phyloP scores from a whole-genome alignment of 2,797 vertebrate genomes.

The Prunella strophiata region DNA sequence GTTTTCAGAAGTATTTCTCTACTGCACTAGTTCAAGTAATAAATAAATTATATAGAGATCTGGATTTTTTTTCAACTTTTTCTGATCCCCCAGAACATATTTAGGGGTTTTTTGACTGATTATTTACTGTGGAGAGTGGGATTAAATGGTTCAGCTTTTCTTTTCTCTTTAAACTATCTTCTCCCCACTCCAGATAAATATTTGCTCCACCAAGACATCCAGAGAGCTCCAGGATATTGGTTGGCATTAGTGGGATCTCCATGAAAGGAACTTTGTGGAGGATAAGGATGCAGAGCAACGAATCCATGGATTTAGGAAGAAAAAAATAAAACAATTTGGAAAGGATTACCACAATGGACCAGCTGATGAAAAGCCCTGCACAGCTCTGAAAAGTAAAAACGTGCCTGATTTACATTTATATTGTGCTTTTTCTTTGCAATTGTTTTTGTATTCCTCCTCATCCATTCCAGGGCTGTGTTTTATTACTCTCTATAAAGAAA shows the following conservation, averaged over 20 bases:
- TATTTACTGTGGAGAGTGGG: neutral
- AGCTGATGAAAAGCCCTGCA: constrained; percentile 29
- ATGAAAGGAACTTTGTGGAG: neutral
- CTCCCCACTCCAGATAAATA: neutral
- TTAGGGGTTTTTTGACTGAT: neutral
- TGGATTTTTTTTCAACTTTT: neutral
- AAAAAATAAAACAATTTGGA: constrained; percentile 54
- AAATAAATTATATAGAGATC: neutral
- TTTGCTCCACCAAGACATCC: neutral
- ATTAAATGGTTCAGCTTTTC: neutral
- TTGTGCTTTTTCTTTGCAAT: neutral
- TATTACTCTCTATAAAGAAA: neutral
- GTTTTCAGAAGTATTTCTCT: neutral
- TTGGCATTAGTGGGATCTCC: neutral
- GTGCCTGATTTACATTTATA: constrained; percentile 37
- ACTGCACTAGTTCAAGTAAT: neutral
- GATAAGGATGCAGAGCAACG: neutral
- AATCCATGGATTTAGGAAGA: neutral
- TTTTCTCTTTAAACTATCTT: neutral
- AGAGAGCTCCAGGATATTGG: neutral
- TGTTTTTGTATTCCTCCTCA: neutral
- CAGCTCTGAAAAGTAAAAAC: neutral
- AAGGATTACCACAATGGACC: constrained; percentile 12
- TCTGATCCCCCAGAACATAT: neutral
- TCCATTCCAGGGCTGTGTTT: neutral